A percentile compares a stretch with the other conserved stretches of the same genome.
Conservation (phyloP, 1,140 invertebrate species). For the Drosophila arawakana region DNA sequence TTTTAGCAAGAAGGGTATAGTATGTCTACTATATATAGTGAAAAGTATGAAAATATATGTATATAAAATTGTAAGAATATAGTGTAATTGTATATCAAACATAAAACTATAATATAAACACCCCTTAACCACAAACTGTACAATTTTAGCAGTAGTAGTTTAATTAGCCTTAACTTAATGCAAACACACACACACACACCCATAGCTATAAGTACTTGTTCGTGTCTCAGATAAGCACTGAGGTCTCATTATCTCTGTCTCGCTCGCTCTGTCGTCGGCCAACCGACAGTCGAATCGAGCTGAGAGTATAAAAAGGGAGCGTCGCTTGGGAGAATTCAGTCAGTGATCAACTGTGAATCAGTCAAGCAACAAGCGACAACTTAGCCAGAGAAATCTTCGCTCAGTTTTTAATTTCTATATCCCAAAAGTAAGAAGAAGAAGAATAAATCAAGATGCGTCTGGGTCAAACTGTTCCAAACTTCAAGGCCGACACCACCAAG, state of each 20-base stretch:
- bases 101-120: not conserved
- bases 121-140: not conserved
- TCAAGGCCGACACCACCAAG: slow-evolving; percentile 90
- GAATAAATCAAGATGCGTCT: slow-evolving; percentile 86
- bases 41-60: too few relatives aligned
- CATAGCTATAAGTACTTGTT: not conserved
- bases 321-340: slow-evolving; percentile 34
- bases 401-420: not conserved
- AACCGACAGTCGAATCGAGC: not conserved
- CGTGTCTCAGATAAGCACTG: slow-evolving; percentile 3
- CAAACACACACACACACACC: not conserved
- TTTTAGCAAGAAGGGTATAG: too few relatives aligned
- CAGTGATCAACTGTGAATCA: slow-evolving; percentile 52
- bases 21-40: too few relatives aligned
- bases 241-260: not conserved
- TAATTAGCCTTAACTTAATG: slow-evolving; percentile 6
- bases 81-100: not conserved
- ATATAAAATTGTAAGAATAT: too few relatives aligned
- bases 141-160: not conserved
- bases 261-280: not conserved
- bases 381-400: slow-evolving; percentile 8
- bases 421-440: slow-evolving; percentile 1
- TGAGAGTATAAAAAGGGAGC: slow-evolving; percentile 60
- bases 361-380: slow-evolving; percentile 15
- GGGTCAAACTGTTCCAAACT: slow-evolving; percentile 91